Evolutionary conservation across 2,888 invertebrate species (phyloP).

Genomic region (Amblyjoppa proteus): DNA sequence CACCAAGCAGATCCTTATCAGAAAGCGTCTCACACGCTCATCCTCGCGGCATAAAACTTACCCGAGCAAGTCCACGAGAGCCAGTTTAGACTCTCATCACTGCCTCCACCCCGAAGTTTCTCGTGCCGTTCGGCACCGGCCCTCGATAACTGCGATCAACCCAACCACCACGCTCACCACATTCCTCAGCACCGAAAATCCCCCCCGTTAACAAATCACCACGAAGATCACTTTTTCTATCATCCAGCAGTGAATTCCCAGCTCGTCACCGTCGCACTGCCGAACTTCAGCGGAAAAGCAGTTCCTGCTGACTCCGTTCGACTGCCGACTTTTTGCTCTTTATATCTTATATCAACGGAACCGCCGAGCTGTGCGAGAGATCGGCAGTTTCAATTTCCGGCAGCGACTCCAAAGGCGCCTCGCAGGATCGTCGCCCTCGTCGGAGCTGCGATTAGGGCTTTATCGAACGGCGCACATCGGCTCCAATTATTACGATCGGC

Average conservation of each 20-base stretch:
- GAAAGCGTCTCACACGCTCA: not conserved
- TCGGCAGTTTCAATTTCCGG: conserved; percentile 19
- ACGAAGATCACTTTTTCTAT: not conserved
- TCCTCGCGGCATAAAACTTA: conserved; percentile 5
- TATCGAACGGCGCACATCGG: conserved; percentile 52
- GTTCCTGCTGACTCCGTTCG: no score
- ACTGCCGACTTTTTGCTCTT: no score
- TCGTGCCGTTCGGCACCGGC: not conserved
- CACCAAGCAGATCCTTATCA: not conserved
- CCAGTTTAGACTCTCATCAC: conserved; percentile 20
- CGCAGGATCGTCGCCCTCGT: not conserved
- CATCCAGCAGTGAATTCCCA: not conserved
- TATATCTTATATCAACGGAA: no score
- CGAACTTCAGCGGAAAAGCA: not conserved
- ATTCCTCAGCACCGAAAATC: not conserved
- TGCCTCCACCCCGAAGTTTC: conserved; percentile 5
- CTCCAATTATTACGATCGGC: conserved; percentile 50
- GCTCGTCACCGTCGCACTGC: not conserved
- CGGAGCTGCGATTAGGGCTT: conserved; percentile 7
- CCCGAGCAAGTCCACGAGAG: conserved; percentile 13
- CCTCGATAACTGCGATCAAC: not conserved
- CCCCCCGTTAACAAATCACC: not conserved
- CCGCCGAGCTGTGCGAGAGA: not conserved
- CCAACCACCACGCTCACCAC: not conserved
- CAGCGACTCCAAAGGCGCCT: not conserved